A percentile compares a stretch with the other conserved stretches of the same genome.
phyloP scores from a whole-genome alignment of 2,113 vertebrate genomes.

The Acanthochromis polyacanthus region DNA sequence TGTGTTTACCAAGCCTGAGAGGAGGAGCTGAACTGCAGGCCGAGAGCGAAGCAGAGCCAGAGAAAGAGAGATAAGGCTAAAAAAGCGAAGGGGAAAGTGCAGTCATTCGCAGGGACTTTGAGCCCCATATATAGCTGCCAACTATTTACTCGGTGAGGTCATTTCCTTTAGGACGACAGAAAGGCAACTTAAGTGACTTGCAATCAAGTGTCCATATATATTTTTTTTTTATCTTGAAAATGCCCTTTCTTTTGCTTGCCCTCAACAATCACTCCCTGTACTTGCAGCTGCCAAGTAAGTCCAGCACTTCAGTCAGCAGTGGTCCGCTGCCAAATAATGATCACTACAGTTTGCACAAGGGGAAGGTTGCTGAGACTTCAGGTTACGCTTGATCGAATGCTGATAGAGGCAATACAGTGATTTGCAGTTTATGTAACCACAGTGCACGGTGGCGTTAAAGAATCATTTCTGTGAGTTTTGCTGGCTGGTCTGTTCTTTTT shows the following conservation, averaged over 20 bases:
- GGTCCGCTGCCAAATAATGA: constrained; percentile 62
- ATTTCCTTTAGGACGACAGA: constrained; percentile 73
- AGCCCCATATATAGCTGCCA: constrained; percentile 70
- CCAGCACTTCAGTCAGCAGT: constrained; percentile 55
- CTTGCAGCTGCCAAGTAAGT: constrained; percentile 27
- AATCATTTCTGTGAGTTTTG: background rate
- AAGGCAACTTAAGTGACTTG: constrained; percentile 52
- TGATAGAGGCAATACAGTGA: constrained; percentile 45
- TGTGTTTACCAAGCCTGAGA: constrained; percentile 57
- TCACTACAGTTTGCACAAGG: constrained; percentile 35
- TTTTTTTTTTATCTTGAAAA: constrained; percentile 38
- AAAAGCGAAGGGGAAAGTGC: constrained; percentile 72
- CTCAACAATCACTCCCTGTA: constrained; percentile 37
- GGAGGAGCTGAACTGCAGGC: constrained; percentile 32
- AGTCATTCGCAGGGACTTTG: constrained; percentile 70
- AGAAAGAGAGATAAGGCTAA: constrained; percentile 64
- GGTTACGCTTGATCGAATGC: constrained; percentile 42
- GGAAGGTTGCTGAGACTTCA: constrained; percentile 44
- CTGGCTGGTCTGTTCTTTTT: background rate
- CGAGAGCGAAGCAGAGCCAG: constrained; percentile 38
- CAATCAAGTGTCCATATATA: constrained; percentile 59
- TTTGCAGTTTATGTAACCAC: constrained; percentile 6
- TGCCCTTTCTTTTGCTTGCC: constrained; percentile 47
- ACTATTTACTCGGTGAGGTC: constrained; percentile 81
- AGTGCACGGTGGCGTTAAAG: background rate